Conservation (phyloP, 1,140 invertebrate species). For the Sitobion miscanthi region DNA sequence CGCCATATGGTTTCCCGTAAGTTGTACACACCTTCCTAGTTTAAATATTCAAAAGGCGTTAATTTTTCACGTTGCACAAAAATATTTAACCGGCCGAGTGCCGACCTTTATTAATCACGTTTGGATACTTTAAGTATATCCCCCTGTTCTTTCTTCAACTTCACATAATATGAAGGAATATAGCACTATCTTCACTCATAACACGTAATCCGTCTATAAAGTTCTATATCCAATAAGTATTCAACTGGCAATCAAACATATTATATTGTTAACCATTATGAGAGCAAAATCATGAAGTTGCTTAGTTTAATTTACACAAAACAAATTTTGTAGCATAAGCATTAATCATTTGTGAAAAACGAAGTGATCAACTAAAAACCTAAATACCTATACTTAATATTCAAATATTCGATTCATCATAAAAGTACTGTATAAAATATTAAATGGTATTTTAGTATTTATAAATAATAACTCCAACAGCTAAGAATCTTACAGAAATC, state of each 20-base stretch:
- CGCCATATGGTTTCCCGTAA: neutral
- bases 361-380: neutral
- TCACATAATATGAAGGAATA: neutral
- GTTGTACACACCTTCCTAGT: neutral
- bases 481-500: neutral
- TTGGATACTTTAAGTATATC: neutral
- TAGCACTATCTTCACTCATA: neutral
- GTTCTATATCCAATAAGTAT: no score
- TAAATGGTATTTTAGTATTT: no score
- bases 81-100: neutral
- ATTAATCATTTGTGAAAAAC: neutral
- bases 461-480: neutral
- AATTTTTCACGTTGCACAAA: neutral
- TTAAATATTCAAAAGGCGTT: conserved; percentile 40
- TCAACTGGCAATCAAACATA: no score
- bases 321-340: neutral
- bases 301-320: neutral
- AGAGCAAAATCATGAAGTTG: no score
- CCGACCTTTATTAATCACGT: neutral
- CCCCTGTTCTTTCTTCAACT: neutral
- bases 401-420: neutral
- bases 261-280: no score
- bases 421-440: neutral
- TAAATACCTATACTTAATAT: neutral
- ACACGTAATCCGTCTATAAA: neutral